Evolutionary conservation across 2,888 invertebrate species (phyloP).

Genomic region (Tribolium freemani): DNA sequence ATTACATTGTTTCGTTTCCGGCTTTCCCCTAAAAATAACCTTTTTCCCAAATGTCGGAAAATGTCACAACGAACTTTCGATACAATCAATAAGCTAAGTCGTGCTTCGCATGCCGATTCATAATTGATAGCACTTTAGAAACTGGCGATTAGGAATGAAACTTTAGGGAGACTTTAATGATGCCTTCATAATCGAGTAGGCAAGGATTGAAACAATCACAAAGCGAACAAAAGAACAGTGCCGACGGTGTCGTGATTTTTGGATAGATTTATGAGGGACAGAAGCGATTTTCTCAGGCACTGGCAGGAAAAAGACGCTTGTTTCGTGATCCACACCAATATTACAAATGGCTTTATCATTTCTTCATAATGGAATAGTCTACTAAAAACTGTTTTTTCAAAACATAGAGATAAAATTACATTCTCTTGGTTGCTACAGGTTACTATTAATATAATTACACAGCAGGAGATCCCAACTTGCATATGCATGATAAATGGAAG

Average conservation of each 20-base stretch:
- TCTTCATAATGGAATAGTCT: background rate
- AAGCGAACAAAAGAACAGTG: constrained; percentile 41
- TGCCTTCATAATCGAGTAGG: constrained; percentile 38
- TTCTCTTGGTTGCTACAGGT: background rate
- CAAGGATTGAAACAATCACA: constrained; percentile 46
- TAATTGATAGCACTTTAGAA: constrained; percentile 42
- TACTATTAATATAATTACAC: constrained; percentile 13
- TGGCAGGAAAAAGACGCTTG: background rate
- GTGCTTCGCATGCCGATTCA: constrained; percentile 42
- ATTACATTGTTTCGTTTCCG: constrained; percentile 36
- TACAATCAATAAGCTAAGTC: constrained; percentile 45
- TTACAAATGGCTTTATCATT: background rate
- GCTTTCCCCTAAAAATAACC: constrained; percentile 27
- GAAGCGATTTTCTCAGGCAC: background rate
- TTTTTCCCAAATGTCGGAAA: constrained; percentile 33
- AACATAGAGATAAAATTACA: background rate
- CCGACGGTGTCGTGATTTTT: constrained; percentile 44
- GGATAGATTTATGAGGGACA: constrained; percentile 41
- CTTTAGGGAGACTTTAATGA: constrained; percentile 40
- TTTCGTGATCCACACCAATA: background rate
- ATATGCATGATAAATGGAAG: constrained; percentile 1
- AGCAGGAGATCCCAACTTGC: constrained; percentile 2
- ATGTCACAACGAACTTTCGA: constrained; percentile 36
- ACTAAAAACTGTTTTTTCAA: background rate
- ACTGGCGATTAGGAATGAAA: constrained; percentile 42